phyloP scores from a whole-genome alignment of 2,888 invertebrate genomes.

The Candidula unifasciata region DNA sequence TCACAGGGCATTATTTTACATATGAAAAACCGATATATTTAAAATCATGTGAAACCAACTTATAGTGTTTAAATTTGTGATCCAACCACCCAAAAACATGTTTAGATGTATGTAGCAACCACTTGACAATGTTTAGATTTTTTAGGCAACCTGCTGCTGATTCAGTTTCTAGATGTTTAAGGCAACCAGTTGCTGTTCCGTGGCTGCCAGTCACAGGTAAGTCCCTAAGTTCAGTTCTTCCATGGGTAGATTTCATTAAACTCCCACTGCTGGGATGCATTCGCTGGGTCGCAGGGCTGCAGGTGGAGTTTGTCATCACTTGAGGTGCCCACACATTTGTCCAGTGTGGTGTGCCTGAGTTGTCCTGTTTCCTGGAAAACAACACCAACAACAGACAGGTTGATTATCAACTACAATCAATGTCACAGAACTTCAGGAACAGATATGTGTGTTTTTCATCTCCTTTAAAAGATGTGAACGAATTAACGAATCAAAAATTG shows the following conservation, averaged over 20 bases:
- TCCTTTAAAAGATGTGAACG: no score
- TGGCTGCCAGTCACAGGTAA: neutral
- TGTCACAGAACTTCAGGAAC: neutral
- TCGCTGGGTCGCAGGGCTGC: slow-evolving; percentile 89
- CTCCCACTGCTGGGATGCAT: slow-evolving; percentile 92
- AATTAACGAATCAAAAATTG: no score
- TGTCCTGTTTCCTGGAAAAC: slow-evolving; percentile 56
- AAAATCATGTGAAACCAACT: no score
- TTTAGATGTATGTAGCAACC: no score
- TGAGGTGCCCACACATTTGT: slow-evolving; percentile 61
- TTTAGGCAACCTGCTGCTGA: no score
- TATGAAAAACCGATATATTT: no score
- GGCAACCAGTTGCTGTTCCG: neutral
- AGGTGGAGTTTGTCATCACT: slow-evolving; percentile 84
- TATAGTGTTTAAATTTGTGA: no score
- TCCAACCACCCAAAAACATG: no score
- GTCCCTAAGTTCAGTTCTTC: slow-evolving; percentile 44
- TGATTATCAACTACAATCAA: neutral
- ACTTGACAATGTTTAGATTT: no score
- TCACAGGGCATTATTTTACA: no score
- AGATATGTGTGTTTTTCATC: neutral
- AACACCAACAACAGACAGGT: neutral
- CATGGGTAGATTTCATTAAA: slow-evolving; percentile 83
- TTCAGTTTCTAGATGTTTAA: no score
- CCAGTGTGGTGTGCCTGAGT: slow-evolving; percentile 56